Percentiles rank a stretch among this genome's conserved stretches.
phyloP scores from a whole-genome alignment of 2,888 invertebrate species.

The Acronicta aceris region DNA sequence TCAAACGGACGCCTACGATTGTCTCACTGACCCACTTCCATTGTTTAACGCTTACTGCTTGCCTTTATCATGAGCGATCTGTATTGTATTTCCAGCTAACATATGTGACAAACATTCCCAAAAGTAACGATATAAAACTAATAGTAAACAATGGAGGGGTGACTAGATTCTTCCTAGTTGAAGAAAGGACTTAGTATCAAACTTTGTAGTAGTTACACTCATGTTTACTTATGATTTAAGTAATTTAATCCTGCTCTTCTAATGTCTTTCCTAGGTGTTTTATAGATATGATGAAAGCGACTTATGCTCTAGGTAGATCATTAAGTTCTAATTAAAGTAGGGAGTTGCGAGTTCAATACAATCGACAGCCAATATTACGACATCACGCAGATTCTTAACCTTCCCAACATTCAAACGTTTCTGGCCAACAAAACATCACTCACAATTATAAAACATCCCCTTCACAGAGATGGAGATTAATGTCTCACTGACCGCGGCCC shows the following conservation, averaged over 20 bases:
- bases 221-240: too few species aligned
- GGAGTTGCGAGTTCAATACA: too few species aligned
- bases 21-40: slow-evolving; percentile 3
- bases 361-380: too few species aligned
- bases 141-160: background rate
- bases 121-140: background rate
- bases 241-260: too few species aligned
- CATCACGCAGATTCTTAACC: slow-evolving; percentile 1
- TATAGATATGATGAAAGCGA: too few species aligned
- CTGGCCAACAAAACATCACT: slow-evolving; percentile 45
- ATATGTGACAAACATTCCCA: background rate
- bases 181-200: too few species aligned
- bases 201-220: too few species aligned
- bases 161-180: too few species aligned
- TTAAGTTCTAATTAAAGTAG: too few species aligned
- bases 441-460: slow-evolving; percentile 45
- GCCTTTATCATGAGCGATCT: slow-evolving; percentile 1
- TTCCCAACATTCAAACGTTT: slow-evolving; percentile 6
- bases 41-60: slow-evolving; percentile 1
- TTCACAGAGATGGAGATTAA: slow-evolving; percentile 47
- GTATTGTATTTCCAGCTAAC: background rate
- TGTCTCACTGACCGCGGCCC: slow-evolving; percentile 37
- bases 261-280: too few species aligned
- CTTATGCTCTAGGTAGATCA: too few species aligned
- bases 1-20: background rate